Conservation (phyloP, 2,888 invertebrate species). For the Morpho deidamia region DNA sequence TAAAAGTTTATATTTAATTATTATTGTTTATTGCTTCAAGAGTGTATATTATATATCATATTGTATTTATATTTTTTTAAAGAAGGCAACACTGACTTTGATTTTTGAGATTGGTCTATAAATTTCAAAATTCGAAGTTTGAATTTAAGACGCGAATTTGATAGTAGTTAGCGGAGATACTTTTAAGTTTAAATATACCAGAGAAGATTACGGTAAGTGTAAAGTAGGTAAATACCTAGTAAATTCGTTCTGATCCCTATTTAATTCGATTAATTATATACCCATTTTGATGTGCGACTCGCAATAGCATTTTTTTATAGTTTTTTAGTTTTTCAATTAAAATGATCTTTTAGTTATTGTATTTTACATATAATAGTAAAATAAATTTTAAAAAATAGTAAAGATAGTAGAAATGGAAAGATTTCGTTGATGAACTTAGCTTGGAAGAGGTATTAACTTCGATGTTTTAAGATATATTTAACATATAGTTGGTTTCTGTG, state of each 20-base stretch:
- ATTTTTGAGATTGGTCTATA: neutral
- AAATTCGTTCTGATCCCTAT: constrained; percentile 34
- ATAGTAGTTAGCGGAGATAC: no score
- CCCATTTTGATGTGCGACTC: neutral
- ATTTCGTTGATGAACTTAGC: constrained; percentile 29
- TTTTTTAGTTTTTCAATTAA: neutral
- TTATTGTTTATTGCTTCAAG: constrained; percentile 8
- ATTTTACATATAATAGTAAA: neutral
- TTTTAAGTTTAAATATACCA: neutral
- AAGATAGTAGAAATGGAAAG: constrained; percentile 8
- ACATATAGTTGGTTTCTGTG: no score
- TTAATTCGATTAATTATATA: constrained; percentile 13
- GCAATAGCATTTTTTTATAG: neutral
- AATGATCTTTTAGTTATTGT: neutral
- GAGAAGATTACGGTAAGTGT: constrained; percentile 11
- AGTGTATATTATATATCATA: neutral
- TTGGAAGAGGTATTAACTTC: constrained; percentile 34
- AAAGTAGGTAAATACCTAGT: constrained; percentile 26
- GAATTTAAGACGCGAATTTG: neutral
- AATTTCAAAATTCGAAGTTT: neutral
- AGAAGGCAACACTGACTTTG: constrained; percentile 8
- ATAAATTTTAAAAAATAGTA: neutral
- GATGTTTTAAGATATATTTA: constrained; percentile 24
- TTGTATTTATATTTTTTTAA: neutral
- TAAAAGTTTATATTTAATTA: neutral